A percentile compares a stretch with the other conserved stretches of the same genome.
Evolutionary conservation across 2,888 invertebrate species (phyloP).

Genomic region (Dermolepida albohirtum): DNA sequence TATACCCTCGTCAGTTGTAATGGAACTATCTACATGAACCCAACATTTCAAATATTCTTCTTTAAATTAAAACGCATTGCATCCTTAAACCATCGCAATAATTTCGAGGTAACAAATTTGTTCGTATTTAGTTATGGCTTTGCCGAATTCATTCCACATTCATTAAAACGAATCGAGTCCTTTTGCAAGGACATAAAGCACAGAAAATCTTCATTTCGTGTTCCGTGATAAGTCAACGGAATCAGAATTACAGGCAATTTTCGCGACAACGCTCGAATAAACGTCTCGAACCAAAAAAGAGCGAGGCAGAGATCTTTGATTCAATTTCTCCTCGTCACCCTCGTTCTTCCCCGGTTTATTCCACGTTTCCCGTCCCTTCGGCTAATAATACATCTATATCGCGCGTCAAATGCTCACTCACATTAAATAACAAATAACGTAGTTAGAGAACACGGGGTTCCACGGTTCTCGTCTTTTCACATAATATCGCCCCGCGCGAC

Average conservation of each 20-base stretch:
- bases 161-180: too few relatives aligned
- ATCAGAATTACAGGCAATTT: conserved; percentile 16
- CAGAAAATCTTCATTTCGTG: too few relatives aligned
- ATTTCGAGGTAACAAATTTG: too few relatives aligned
- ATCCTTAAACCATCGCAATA: too few relatives aligned
- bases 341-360: conserved; percentile 2
- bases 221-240: conserved; percentile 16
- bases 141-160: too few relatives aligned
- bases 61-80: too few relatives aligned
- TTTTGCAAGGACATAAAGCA: too few relatives aligned
- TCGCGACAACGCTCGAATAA: conserved; percentile 6
- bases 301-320: not conserved
- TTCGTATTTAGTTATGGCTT: too few relatives aligned
- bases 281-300: conserved; percentile 1
- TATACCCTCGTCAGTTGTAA: too few relatives aligned
- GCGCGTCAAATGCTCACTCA: conserved; percentile 16
- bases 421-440: conserved; percentile 43
- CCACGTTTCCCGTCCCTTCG: not conserved
- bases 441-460: conserved; percentile 18
- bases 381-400: conserved; percentile 9
- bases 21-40: too few relatives aligned
- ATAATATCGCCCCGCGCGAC: conserved; percentile 46
- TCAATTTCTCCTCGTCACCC: conserved; percentile 27
- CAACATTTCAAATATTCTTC: too few relatives aligned
- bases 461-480: not conserved